Conservation (phyloP, 2,888 invertebrate species). For the Microplitis manilae region DNA sequence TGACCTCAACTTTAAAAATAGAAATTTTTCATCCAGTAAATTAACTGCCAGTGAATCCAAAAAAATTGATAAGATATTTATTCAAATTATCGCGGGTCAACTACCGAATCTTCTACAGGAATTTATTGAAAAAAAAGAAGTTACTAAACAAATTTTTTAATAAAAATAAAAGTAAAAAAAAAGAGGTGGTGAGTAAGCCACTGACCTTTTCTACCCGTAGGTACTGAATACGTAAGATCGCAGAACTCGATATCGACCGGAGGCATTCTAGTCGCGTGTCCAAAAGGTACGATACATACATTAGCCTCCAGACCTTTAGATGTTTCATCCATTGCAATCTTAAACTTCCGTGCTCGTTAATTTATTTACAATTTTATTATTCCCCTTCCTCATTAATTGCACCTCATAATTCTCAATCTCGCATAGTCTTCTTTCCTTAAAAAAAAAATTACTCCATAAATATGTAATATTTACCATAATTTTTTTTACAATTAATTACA, state of each 20-base stretch:
- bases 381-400: not conserved
- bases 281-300: conserved; percentile 38
- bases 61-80: no score
- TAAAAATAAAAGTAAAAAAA: not conserved
- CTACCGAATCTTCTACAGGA: no score
- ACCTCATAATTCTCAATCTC: not conserved
- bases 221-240: conserved; percentile 86
- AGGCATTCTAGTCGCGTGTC: conserved; percentile 77
- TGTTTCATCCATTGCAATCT: conserved; percentile 21
- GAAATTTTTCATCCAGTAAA: no score
- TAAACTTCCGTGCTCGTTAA: not conserved
- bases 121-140: no score
- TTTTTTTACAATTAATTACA: no score
- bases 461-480: no score
- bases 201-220: conserved; percentile 79
- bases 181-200: conserved; percentile 37
- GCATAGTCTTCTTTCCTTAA: not conserved
- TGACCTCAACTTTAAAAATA: no score
- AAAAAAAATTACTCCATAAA: not conserved
- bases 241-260: conserved; percentile 88
- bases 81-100: no score
- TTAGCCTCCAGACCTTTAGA: conserved; percentile 34
- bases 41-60: no score
- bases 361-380: conserved; percentile 6
- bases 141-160: not conserved